phyloP scores from a whole-genome alignment of 2,888 invertebrate genomes.

The Girardia tigrina region DNA sequence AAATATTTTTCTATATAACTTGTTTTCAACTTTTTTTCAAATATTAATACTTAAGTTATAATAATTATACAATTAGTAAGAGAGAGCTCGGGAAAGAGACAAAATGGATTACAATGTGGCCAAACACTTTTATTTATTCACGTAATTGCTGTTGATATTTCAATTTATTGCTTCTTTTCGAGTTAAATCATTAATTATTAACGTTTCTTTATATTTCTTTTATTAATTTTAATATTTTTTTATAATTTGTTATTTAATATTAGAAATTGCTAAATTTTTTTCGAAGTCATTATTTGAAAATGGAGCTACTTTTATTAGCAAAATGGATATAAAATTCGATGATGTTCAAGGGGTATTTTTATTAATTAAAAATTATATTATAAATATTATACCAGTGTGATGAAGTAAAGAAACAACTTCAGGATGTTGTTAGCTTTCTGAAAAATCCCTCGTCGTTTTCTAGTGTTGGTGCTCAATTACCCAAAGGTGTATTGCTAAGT shows the following conservation, averaged over 20 bases:
- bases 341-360: neutral
- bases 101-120: too few relatives aligned
- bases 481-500: constrained; percentile 57
- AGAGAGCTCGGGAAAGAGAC: too few relatives aligned
- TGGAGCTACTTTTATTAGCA: neutral
- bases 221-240: too few relatives aligned
- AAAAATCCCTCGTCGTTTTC: constrained; percentile 84
- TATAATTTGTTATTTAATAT: neutral
- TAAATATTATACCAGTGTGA: constrained; percentile 53
- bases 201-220: too few relatives aligned
- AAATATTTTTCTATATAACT: too few relatives aligned
- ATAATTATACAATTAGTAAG: too few relatives aligned
- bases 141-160: too few relatives aligned
- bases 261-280: neutral
- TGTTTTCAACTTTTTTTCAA: too few relatives aligned
- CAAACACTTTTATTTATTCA: too few relatives aligned
- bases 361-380: neutral
- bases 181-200: too few relatives aligned
- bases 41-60: too few relatives aligned
- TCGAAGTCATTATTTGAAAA: neutral
- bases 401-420: constrained; percentile 88
- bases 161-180: too few relatives aligned
- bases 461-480: constrained; percentile 78
- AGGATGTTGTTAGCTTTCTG: constrained; percentile 87
- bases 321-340: neutral